Percentiles rank a stretch among this genome's conserved stretches.
Evolutionary conservation across 2,888 invertebrate genomes (phyloP).

Genomic region (Latrodectus hesperus): DNA sequence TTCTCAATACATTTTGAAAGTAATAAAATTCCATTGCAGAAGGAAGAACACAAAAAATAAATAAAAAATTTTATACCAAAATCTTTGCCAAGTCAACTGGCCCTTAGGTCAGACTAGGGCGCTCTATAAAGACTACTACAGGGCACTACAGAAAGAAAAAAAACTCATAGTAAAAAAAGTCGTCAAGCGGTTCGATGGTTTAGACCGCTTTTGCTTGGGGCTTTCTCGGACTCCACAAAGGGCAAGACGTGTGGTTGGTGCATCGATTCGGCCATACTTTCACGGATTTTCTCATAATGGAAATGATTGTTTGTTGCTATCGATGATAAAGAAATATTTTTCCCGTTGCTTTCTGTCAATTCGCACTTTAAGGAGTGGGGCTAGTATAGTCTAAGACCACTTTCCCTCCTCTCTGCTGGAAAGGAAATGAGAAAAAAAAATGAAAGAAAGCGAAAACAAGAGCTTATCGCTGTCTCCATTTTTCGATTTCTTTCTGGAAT

Average conservation of each 20-base stretch:
- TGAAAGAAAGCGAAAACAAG: constrained; percentile 23
- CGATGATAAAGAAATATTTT: constrained; percentile 60
- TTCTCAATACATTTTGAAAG: constrained; percentile 52
- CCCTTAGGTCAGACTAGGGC: constrained; percentile 35
- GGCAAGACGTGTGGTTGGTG: constrained; percentile 10
- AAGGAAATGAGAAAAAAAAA: constrained; percentile 18
- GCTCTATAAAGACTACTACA: constrained; percentile 1
- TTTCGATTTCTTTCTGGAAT: constrained; percentile 52
- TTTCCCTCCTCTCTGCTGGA: not conserved
- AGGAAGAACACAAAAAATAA: not conserved
- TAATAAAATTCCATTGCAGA: constrained; percentile 30
- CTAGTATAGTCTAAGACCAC: constrained; percentile 15
- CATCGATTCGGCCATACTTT: constrained; percentile 40
- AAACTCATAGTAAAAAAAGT: constrained; percentile 37
- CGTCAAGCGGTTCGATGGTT: constrained; percentile 26
- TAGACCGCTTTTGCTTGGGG: constrained; percentile 32
- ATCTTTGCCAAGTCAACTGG: constrained; percentile 20
- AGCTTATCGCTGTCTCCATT: constrained; percentile 44
- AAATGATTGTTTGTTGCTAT: constrained; percentile 55
- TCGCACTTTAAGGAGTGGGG: constrained; percentile 8
- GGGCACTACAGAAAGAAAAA: constrained; percentile 21
- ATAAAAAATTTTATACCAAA: constrained; percentile 18
- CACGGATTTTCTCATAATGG: constrained; percentile 47
- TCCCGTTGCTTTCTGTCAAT: constrained; percentile 38
- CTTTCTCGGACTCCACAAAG: constrained; percentile 27